Conservation (phyloP, 1,140 invertebrate species). For the Pseudomyrmex dendroicus region DNA sequence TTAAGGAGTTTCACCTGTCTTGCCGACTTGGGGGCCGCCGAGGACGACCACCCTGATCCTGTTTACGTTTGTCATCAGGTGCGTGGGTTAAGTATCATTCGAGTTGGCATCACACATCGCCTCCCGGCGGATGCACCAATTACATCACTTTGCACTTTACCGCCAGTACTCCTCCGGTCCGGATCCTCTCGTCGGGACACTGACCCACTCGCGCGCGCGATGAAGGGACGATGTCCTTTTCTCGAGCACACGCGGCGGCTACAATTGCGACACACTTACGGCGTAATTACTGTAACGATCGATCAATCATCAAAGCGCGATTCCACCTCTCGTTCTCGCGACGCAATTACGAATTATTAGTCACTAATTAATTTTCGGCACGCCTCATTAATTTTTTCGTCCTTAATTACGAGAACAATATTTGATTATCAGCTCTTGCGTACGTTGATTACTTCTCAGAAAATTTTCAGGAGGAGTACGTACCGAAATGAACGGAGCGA, state of each 20-base stretch:
- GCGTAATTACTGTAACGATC: neutral
- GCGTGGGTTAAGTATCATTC: conserved; percentile 70
- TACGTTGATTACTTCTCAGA: neutral
- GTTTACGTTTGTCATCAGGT: conserved; percentile 87
- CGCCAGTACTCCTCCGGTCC: conserved; percentile 16
- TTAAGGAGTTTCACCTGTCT: conserved; percentile 83
- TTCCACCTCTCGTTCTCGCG: neutral
- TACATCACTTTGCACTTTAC: conserved; percentile 65
- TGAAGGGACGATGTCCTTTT: conserved; percentile 9
- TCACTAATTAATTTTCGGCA: conserved; percentile 11
- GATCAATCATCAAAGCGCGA: conserved; percentile 9
- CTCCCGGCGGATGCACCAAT: conserved; percentile 42
- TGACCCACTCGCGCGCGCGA: conserved; percentile 56
- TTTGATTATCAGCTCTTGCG: neutral
- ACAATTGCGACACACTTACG: conserved; percentile 16
- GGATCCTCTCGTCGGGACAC: conserved; percentile 58
- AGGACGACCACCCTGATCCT: conserved; percentile 90
- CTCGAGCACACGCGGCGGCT: conserved; percentile 3
- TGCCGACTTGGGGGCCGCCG: conserved; percentile 89
- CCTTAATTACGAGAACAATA: neutral
- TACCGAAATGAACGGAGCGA: neutral
- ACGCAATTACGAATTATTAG: neutral
- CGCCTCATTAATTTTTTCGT: neutral
- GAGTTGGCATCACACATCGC: conserved; percentile 62
- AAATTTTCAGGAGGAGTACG: neutral